Evolutionary conservation across 2,888 invertebrate genomes (phyloP).

Genomic region (Helobdella robusta): DNA sequence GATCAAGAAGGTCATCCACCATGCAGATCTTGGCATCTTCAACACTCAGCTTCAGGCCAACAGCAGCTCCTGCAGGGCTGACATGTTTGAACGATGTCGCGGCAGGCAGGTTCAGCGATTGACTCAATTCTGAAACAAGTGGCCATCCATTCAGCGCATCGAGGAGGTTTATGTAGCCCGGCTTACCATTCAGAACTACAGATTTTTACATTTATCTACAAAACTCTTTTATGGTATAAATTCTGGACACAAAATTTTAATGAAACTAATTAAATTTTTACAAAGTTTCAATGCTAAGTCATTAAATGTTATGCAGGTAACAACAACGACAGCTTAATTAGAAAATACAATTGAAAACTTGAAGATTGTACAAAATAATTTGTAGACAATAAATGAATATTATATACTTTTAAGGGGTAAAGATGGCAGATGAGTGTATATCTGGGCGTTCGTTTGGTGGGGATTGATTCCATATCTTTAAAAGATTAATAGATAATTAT

Average conservation of each 20-base stretch:
- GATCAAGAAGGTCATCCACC: conserved; percentile 70
- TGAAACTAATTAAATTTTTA: too few relatives aligned
- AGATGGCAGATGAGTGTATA: conserved; percentile 68
- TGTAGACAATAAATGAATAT: not conserved
- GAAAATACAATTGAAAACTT: too few relatives aligned
- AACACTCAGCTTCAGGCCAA: conserved; percentile 67
- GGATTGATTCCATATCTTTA: conserved; percentile 92
- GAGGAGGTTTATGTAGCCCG: conserved; percentile 92
- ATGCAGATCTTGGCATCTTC: conserved; percentile 79
- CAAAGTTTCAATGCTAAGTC: too few relatives aligned
- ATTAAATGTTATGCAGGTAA: too few relatives aligned
- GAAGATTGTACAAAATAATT: too few relatives aligned
- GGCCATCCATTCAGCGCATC: conserved; percentile 97
- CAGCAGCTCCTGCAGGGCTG: conserved; percentile 91
- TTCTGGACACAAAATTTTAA: too few relatives aligned
- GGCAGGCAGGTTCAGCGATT: conserved; percentile 65
- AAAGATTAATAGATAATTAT: too few relatives aligned
- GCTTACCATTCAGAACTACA: conserved; percentile 78
- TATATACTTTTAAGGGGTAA: conserved; percentile 64
- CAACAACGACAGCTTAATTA: too few relatives aligned
- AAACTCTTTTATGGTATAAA: too few relatives aligned
- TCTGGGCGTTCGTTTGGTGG: conserved; percentile 88
- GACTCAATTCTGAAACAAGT: conserved; percentile 75
- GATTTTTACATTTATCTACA: too few relatives aligned
- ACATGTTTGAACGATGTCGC: conserved; percentile 98